Evolutionary conservation across 2,797 vertebrate species (phyloP), one percentile per base, ranked within the genome.

Genomic region (Chiroxiphia lanceolata): DNA sequence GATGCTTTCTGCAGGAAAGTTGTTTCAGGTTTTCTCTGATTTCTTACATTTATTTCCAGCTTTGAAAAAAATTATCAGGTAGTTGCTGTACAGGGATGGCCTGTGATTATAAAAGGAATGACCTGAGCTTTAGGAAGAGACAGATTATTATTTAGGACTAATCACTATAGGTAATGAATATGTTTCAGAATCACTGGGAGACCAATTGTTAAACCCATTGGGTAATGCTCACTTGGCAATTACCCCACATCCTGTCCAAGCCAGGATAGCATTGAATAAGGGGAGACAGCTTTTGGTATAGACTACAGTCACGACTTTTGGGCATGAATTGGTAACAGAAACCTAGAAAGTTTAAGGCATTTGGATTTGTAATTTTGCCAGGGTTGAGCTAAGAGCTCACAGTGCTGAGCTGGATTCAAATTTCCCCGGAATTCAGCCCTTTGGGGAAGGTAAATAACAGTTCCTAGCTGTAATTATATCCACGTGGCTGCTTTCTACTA

Each of bases 401-500:
- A 56, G 15, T 10, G 51, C 26, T 42, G 61, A 77, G 44, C 29
- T 31, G 45, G 56, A 64, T 77, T 93, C 80, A 72, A 67, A 72
- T 83, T 95, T 87, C 87, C 57, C 50, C 2, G 3, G 90, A 95
- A 89, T 72, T n/a, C 81, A 75, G 42, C 64, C 90, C 47, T 90
- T 94, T 85, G 69, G 89, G 90, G 78, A 93, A 91, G 57, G 71
- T 80, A 90, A 95, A 87, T 77, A 94, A 78, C 65, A 75, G 87
- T 45, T 87, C 70, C 77, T 67, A 87, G 83, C 84, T 78, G 59
- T 92, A 96, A 94, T 90, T 69, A 89, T 36, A 96, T 77, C 88
- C 96, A 95, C 38, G 78, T 91, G 95, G 83, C 83, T 89, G 71
- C 91, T 80, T 93, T 83, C 93, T 93, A 63, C 82, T 94, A 95